Conservation (phyloP, 2,797 vertebrate genomes). For the Protonibea diacanthus region DNA sequence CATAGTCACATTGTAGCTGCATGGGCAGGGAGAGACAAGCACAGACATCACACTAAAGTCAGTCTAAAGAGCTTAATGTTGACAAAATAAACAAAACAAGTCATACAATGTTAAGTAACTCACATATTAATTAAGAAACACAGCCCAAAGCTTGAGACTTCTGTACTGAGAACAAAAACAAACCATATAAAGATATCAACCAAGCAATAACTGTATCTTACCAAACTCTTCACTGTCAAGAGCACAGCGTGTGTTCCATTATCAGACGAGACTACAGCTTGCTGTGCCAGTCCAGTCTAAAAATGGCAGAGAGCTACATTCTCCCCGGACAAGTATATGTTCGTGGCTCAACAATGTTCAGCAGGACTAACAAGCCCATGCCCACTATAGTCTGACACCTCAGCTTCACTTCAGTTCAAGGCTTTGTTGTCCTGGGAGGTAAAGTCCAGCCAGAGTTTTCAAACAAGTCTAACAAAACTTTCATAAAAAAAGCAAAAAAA, state of each 20-base stretch:
- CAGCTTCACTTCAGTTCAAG: constrained; percentile 25
- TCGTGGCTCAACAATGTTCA: constrained; percentile 76
- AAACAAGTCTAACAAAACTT: not conserved
- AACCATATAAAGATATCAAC: constrained; percentile 8
- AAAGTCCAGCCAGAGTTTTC: not conserved
- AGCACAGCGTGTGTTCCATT: constrained; percentile 64
- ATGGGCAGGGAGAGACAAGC: not conserved
- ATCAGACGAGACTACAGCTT: constrained; percentile 72
- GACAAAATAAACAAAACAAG: constrained; percentile 2
- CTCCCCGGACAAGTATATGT: constrained; percentile 72
- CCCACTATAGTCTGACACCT: constrained; percentile 58
- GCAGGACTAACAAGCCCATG: constrained; percentile 67
- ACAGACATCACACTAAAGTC: not conserved
- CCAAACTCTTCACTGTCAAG: constrained; percentile 61
- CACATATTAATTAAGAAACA: not conserved
- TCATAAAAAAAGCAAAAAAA: not conserved
- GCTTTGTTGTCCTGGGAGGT: constrained; percentile 2
- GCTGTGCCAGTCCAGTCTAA: constrained; percentile 72
- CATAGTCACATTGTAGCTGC: not conserved
- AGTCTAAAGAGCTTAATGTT: not conserved
- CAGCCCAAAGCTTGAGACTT: constrained; percentile 10
- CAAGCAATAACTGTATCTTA: constrained; percentile 55
- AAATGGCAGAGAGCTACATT: constrained; percentile 79
- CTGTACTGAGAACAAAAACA: not conserved
- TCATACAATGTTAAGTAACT: not conserved